Evolutionary conservation across 2,797 vertebrate species (phyloP), one percentile per base, ranked within the genome.

Genomic region (Chiroxiphia lanceolata): DNA sequence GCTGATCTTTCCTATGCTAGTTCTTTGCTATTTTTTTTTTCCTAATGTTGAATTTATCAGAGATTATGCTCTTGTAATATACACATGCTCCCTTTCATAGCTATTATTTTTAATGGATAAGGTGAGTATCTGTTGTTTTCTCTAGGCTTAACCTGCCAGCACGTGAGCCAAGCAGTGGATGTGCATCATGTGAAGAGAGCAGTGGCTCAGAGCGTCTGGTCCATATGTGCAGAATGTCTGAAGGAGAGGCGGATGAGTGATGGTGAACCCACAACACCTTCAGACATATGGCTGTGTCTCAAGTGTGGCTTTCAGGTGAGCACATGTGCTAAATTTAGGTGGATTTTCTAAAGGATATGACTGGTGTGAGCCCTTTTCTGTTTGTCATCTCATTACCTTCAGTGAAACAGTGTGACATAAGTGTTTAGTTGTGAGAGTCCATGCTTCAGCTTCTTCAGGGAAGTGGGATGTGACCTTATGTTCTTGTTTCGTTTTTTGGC

Each of bases 231-330:
- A 2, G 99, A 99, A 44, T 99, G 99, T 95, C 97, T 99, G 79
- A 99, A 98, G 94, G 99, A 99, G 96, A 98, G 99, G 96, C 98
- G 98, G 31, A 90, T 98, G 96, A 98, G 93, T 11, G 98, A 99
- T 47, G 98, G 97, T 9, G 98, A 99, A 86, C 96, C 98, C 0
- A 77, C 95, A 42, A 97, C 98, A 17, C 96, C 98, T 60, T 96
- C 98, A 11, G 99, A 99, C 97, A 97, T 99, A 95, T 98, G 99
- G 94, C 97, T 99, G 50, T 99, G 99, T 93, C 98, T 99, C 91
- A 99, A 99, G 92, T 99, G 99, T 97, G 99, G 99, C 84, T 98
- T 98, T 94, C 99, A 99, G 98, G 99, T 99, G 89, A 98, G 90
- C 25, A 4, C 3, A 19, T 1, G 16, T 0, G 15, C 25, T 75